A percentile compares a stretch with the other conserved stretches of the same genome.
Evolutionary conservation across 2,113 vertebrate species (phyloP).

Genomic region (Silurus glanis): DNA sequence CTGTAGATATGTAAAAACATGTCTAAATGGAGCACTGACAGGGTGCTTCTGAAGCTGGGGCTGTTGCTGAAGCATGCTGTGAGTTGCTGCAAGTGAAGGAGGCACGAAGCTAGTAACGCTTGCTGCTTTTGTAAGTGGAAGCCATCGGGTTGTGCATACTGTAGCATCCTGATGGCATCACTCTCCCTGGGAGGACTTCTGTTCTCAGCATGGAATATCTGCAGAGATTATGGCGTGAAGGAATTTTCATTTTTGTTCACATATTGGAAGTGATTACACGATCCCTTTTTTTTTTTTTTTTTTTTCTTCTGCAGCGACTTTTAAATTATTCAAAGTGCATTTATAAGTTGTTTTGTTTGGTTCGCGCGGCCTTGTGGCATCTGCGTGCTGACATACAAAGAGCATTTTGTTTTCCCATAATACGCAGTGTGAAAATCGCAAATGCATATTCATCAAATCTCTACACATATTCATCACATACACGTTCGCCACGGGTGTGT

Average conservation of each 20-base stretch:
- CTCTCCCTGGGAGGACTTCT: slow-evolving; percentile 14
- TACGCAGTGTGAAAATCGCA: background rate
- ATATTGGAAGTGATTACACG: slow-evolving; percentile 34
- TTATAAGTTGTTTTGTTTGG: slow-evolving; percentile 23
- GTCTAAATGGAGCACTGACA: background rate
- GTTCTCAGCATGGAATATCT: slow-evolving; percentile 11
- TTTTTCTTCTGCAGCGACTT: background rate
- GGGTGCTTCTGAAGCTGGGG: background rate
- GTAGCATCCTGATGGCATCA: background rate
- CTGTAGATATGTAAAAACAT: background rate
- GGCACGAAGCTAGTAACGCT: slow-evolving; percentile 13
- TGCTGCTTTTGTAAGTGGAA: slow-evolving; percentile 36
- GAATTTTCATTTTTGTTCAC: slow-evolving; percentile 42
- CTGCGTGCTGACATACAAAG: slow-evolving; percentile 11
- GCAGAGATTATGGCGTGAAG: slow-evolving; percentile 4
- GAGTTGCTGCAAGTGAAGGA: slow-evolving; percentile 4
- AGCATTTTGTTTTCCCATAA: background rate
- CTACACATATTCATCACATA: background rate
- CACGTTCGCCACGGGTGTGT: background rate
- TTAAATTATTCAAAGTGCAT: slow-evolving; percentile 39
- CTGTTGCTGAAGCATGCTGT: background rate
- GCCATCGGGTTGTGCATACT: slow-evolving; percentile 32
- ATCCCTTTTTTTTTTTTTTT: background rate
- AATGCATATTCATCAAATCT: slow-evolving; percentile 13
- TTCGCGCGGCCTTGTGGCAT: background rate